phyloP scores from a whole-genome alignment of 2,113 vertebrate species.

The Cephalopterus ornatus region DNA sequence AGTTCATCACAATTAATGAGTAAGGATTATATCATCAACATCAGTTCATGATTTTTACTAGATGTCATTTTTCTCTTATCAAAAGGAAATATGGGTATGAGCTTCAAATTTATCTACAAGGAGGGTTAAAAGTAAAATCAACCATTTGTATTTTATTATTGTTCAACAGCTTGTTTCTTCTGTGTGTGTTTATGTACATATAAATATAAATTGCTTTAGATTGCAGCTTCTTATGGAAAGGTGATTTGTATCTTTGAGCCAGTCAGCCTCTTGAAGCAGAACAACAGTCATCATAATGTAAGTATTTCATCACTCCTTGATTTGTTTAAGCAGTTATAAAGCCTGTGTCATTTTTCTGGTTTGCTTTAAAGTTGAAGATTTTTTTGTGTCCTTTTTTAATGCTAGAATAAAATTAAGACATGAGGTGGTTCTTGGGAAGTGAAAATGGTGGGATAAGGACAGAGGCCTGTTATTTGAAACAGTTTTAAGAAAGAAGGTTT shows the following conservation, averaged over 20 bases:
- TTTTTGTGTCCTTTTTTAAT: neutral
- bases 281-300: slow-evolving; percentile 75
- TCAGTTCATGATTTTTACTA: neutral
- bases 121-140: neutral
- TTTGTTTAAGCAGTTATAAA: neutral
- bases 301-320: slow-evolving; percentile 64
- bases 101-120: neutral
- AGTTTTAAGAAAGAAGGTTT: neutral
- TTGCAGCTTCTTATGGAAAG: slow-evolving; percentile 96
- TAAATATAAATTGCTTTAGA: slow-evolving; percentile 71
- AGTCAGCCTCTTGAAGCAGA: slow-evolving; percentile 77
- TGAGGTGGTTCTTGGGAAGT: neutral
- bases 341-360: neutral
- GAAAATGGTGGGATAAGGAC: neutral
- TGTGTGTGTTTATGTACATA: neutral
- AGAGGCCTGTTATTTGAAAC: neutral
- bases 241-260: slow-evolving; percentile 93
- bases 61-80: neutral
- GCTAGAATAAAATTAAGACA: neutral
- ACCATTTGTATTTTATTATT: neutral
- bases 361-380: neutral
- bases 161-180: neutral
- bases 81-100: neutral
- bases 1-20: neutral
- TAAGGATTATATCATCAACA: neutral